A percentile compares a stretch with the other conserved stretches of the same genome.
Evolutionary conservation across 2,888 invertebrate species (phyloP).

Genomic region (Sarcophaga rosellei): DNA sequence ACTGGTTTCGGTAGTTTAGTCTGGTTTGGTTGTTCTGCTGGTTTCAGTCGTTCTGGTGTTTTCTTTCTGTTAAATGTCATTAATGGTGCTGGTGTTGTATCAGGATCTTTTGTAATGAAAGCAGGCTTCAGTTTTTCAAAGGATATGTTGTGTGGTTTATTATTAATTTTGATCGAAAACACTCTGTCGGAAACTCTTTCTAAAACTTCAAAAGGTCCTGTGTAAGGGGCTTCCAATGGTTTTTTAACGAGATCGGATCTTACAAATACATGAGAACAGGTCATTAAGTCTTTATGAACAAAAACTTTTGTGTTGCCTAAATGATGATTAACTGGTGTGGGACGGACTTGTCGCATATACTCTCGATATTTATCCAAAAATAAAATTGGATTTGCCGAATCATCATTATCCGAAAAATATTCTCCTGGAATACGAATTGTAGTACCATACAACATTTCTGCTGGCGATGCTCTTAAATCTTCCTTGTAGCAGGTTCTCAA

Average conservation of each 20-base stretch:
- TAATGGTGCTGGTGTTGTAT: background rate
- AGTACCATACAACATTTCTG: conserved; percentile 75
- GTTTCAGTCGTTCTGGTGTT: background rate
- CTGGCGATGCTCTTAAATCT: conserved; percentile 57
- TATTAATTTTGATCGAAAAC: background rate
- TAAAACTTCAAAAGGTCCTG: background rate
- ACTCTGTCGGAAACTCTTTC: background rate
- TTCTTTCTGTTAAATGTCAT: too few species aligned
- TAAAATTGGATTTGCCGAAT: background rate
- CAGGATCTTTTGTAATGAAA: conserved; percentile 12
- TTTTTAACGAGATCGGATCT: background rate
- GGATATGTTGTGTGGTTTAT: background rate
- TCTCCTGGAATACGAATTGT: conserved; percentile 71
- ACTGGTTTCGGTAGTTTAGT: background rate
- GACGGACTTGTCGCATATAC: background rate
- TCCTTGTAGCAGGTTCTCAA: conserved; percentile 41
- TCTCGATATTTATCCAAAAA: conserved; percentile 9
- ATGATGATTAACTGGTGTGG: background rate
- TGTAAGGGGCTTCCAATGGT: background rate
- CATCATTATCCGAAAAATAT: conserved; percentile 52
- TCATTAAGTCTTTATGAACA: background rate
- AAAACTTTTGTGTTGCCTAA: background rate
- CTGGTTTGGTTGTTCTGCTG: background rate
- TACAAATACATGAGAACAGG: background rate
- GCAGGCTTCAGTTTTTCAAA: background rate